A percentile compares a stretch with the other conserved stretches of the same genome.
Evolutionary conservation across 2,113 vertebrate species (phyloP).

Genomic region (Lichenostomus cassidix): DNA sequence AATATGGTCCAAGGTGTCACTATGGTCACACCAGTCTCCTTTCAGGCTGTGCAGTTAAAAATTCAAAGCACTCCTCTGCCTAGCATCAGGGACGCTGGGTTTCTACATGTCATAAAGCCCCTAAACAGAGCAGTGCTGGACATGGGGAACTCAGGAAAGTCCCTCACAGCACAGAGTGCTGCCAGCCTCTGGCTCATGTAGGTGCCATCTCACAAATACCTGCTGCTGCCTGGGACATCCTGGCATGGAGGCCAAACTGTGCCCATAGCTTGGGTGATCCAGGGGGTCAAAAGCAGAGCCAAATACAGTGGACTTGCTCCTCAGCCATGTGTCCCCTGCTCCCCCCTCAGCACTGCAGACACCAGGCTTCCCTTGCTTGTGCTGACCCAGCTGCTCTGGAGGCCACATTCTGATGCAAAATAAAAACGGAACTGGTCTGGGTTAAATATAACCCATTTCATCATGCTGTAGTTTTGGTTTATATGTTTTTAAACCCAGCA

Average conservation of each 20-base stretch:
- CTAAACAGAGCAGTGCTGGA: neutral
- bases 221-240: neutral
- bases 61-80: neutral
- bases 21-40: neutral
- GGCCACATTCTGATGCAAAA: neutral
- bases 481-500: neutral
- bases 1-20: neutral
- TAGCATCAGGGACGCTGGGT: neutral
- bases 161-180: neutral
- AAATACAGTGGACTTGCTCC: neutral
- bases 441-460: slow-evolving; percentile 5
- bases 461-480: neutral
- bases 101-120: neutral
- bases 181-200: neutral
- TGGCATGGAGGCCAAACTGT: accelerated
- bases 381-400: neutral
- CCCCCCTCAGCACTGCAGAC: neutral
- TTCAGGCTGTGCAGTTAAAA: neutral
- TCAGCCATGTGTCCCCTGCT: neutral
- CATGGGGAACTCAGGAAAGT: neutral
- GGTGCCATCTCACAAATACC: accelerated
- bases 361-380: neutral
- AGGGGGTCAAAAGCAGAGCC: neutral
- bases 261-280: neutral
- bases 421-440: neutral